A percentile compares a stretch with the other conserved stretches of the same genome.
phyloP scores from a whole-genome alignment of 2,797 vertebrate species.

The Sebastes matsubarae region DNA sequence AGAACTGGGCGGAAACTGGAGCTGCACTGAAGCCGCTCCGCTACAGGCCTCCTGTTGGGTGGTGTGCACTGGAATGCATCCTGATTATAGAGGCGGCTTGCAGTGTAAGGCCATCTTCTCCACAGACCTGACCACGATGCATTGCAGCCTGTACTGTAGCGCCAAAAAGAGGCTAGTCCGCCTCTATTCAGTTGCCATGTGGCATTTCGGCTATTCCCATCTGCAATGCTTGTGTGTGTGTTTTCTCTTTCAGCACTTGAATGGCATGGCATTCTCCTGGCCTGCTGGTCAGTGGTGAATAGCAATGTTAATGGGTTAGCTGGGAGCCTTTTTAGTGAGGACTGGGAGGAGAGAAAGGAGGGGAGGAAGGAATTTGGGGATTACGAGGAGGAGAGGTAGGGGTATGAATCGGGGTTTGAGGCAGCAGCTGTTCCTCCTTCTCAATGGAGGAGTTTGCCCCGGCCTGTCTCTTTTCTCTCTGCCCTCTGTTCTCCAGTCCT shows the following conservation, averaged over 20 bases:
- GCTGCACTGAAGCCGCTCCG: slow-evolving; percentile 18
- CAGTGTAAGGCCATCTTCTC: slow-evolving; percentile 73
- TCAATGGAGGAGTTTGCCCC: slow-evolving; percentile 73
- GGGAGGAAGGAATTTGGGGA: slow-evolving; percentile 83
- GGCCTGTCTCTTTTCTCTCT: slow-evolving; percentile 51
- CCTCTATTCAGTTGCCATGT: slow-evolving; percentile 78
- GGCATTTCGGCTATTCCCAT: slow-evolving; percentile 79
- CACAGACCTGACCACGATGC: slow-evolving; percentile 70
- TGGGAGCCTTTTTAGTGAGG: slow-evolving; percentile 71
- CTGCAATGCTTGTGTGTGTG: slow-evolving; percentile 69
- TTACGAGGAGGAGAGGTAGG: slow-evolving; percentile 77
- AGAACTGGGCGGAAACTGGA: slow-evolving; percentile 31
- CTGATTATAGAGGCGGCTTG: slow-evolving; percentile 75
- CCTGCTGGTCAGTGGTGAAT: slow-evolving; percentile 83
- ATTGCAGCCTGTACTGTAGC: slow-evolving; percentile 56
- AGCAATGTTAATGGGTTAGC: slow-evolving; percentile 81
- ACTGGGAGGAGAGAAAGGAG: slow-evolving; percentile 68
- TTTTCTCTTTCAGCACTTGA: slow-evolving; percentile 65
- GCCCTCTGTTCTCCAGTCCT: slow-evolving; percentile 61
- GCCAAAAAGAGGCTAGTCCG: slow-evolving; percentile 75
- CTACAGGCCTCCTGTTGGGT: slow-evolving; percentile 65
- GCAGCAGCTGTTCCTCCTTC: slow-evolving; percentile 84
- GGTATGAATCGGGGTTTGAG: slow-evolving; percentile 75
- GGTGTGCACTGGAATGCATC: slow-evolving; percentile 72
- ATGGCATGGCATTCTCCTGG: slow-evolving; percentile 76